Conservation (phyloP, 2,113 vertebrate genomes). For the Pseudolaguvia tuberculata region DNA sequence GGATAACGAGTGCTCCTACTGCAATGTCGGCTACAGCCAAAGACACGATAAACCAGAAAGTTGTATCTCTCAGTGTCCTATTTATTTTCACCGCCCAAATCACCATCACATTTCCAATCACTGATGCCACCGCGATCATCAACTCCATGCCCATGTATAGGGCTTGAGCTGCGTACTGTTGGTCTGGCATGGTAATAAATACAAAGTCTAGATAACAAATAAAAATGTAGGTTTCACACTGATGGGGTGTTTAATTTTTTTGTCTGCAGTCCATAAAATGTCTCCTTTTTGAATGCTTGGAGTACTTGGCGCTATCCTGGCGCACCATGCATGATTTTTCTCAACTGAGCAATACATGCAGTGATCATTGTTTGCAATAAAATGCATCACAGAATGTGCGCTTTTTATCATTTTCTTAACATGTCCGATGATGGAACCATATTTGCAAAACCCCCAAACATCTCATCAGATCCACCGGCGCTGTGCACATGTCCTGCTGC, state of each 20-base stretch:
- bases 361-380: neutral
- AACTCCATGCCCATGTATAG: constrained; percentile 93
- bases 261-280: constrained; percentile 27
- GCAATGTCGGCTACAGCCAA: constrained; percentile 92
- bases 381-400: constrained; percentile 6
- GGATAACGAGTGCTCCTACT: constrained; percentile 92
- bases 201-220: constrained; percentile 2
- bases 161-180: constrained; percentile 71
- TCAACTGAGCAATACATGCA: neutral
- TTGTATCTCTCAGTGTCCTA: constrained; percentile 86
- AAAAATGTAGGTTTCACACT: neutral
- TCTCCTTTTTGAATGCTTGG: neutral
- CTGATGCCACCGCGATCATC: constrained; percentile 85
- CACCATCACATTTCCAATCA: constrained; percentile 93
- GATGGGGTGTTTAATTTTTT: constrained; percentile 17
- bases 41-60: constrained; percentile 94
- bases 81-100: constrained; percentile 98
- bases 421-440: constrained; percentile 4
- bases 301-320: neutral
- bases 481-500: constrained; percentile 48
- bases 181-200: constrained; percentile 68
- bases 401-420: neutral
- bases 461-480: constrained; percentile 59
- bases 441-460: neutral
- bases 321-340: constrained; percentile 1